phyloP scores from a whole-genome alignment of 2,888 invertebrate species.

The Epistrophe grossulariae region DNA sequence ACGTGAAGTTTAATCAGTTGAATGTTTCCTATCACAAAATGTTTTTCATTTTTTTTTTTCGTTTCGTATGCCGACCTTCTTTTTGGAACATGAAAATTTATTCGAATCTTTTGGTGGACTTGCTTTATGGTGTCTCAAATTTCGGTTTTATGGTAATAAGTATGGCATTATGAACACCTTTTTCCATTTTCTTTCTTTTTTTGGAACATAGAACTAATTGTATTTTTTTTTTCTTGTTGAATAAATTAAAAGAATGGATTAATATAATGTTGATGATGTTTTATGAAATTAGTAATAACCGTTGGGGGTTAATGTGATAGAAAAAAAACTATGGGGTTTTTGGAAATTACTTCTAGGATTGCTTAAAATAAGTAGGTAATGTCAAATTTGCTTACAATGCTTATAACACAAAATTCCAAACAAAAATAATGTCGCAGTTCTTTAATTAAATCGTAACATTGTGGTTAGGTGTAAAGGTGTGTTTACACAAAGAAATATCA shows the following conservation, averaged over 20 bases:
- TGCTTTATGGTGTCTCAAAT: slow-evolving; percentile 63
- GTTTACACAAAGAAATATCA: background rate
- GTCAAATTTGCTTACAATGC: background rate
- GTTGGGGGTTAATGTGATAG: slow-evolving; percentile 34
- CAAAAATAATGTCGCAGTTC: background rate
- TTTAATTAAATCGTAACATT: background rate
- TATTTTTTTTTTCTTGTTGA: slow-evolving; percentile 32
- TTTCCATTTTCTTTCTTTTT: slow-evolving; percentile 38
- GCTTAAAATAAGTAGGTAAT: background rate
- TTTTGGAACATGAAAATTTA: slow-evolving; percentile 56
- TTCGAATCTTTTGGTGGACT: slow-evolving; percentile 45
- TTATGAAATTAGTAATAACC: slow-evolving; percentile 41
- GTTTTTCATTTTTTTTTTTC: slow-evolving; percentile 10
- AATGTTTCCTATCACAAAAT: slow-evolving; percentile 55
- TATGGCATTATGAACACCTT: slow-evolving; percentile 70
- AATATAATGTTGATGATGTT: slow-evolving; percentile 59
- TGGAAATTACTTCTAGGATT: background rate
- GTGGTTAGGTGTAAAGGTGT: background rate
- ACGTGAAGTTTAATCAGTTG: slow-evolving; percentile 67
- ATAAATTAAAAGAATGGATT: slow-evolving; percentile 66
- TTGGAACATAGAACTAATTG: slow-evolving; percentile 45
- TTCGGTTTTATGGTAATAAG: slow-evolving; percentile 70
- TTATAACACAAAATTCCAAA: background rate
- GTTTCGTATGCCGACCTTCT: background rate
- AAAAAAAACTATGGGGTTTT: background rate